These are phyloP conservation scores for roundworm (Caenorhabditis elegans) DNA, from an alignment of 1,140 invertebrate genomes.

Conservation along the genomic window DNA sequence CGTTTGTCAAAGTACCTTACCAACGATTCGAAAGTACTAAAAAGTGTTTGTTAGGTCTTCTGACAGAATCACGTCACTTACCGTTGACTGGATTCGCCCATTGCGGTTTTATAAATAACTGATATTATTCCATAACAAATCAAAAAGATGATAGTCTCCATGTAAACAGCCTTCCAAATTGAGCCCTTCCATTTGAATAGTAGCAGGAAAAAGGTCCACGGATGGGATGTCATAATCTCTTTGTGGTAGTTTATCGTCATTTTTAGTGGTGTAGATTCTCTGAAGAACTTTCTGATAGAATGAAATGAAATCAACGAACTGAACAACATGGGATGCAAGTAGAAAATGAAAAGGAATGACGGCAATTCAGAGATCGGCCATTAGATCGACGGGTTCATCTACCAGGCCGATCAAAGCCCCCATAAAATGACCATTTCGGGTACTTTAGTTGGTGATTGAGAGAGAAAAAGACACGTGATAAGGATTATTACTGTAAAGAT, in stretches of 20 bases:
- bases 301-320: neutral
- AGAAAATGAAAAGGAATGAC: neutral
- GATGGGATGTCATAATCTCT: slow-evolving; percentile 38
- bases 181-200: slow-evolving; percentile 38
- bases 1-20: slow-evolving; percentile 35
- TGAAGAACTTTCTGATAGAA: neutral
- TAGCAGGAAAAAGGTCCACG: slow-evolving; percentile 43
- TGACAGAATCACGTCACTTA: neutral
- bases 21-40: slow-evolving; percentile 28
- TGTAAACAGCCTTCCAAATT: slow-evolving; percentile 44
- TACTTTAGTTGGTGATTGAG: no score
- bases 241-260: slow-evolving; percentile 47
- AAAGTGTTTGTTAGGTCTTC: neutral
- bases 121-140: slow-evolving; percentile 40
- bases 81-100: neutral
- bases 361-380: neutral
- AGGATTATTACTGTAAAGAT: neutral
- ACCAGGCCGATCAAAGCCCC: neutral
- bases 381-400: neutral
- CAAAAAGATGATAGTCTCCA: slow-evolving; percentile 31
- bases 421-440: slow-evolving; percentile 2
- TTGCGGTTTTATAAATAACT: slow-evolving; percentile 35
- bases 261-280: slow-evolving; percentile 8
- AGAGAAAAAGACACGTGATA: neutral
- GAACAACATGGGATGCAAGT: no score